These are phyloP conservation scores for Eupeodes corollae DNA, from an alignment of 1,140 invertebrate species.

Conservation along the genomic window DNA sequence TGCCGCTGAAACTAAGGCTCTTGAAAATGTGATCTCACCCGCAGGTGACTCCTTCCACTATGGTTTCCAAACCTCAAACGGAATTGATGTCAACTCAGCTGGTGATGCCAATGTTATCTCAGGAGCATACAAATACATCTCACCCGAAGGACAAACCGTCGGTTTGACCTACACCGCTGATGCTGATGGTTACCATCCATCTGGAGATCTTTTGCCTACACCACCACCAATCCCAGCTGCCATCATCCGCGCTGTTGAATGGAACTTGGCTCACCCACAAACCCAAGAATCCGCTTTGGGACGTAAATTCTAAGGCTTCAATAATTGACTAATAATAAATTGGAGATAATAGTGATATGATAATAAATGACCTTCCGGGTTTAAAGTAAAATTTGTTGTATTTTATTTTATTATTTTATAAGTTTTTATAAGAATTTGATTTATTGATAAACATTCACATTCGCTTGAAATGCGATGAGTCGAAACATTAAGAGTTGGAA, in stretches of 20 bases:
- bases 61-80: not conserved
- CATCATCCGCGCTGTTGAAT: constrained; percentile 24
- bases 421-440: too few species aligned
- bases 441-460: too few species aligned
- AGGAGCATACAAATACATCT: not conserved
- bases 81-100: not conserved
- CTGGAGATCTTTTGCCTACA: constrained; percentile 37
- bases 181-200: constrained; percentile 41
- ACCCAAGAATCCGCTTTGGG: not conserved
- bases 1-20: not conserved
- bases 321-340: not conserved
- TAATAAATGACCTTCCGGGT: not conserved
- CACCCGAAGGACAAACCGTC: constrained; percentile 27
- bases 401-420: too few species aligned
- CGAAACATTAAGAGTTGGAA: too few species aligned
- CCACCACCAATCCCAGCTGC: constrained; percentile 18
- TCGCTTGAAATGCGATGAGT: too few species aligned
- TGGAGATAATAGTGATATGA: not conserved
- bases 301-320: not conserved
- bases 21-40: not conserved
- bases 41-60: not conserved
- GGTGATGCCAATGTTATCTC: not conserved
- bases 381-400: not conserved
- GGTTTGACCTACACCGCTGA: constrained; percentile 43
- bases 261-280: constrained; percentile 32